Evolutionary conservation across 2,888 invertebrate genomes (phyloP), one percentile per base, ranked within the genome.

Genomic region (Cataglyphis cursor): DNA sequence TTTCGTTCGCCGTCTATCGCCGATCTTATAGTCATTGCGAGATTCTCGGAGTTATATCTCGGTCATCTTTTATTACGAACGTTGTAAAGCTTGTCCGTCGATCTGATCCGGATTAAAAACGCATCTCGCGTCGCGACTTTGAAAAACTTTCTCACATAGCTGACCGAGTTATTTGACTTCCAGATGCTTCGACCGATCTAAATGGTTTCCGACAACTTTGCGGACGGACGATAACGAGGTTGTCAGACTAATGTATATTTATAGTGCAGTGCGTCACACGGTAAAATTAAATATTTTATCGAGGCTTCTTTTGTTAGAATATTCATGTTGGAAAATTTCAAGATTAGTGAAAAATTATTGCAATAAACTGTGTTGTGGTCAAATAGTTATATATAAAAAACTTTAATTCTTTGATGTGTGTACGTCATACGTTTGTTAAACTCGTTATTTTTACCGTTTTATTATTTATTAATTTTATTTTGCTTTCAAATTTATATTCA

Each of bases 111-210:
- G 5, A 24, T 72, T 35, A 12, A 59, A 80, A 70, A 68, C 57
- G 59, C 59, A 72, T 38, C 38, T 66, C 51, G 6, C 35, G 12
- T 31, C 35, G 24, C 31, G 66, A 65, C 31, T 75, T 75, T 24
- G 76, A 24, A 66, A 9, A 66, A 76, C 51, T 66, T 57, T 70
- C 21, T 24, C 54, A 35, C n/a, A 24, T 15, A 10, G 12, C 31
- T 78, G 78, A 59, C 31, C 78, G 78, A 80, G 38, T 72, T 78
- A 68, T 70, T 65, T 54, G 51, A 66, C 66, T 74, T 74, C 18
- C 35, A 28, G 76, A 68, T 76, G 28, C 66, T n/a, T 66, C 24
- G 48, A 51, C 18, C 48, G 76, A 76, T 54, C 15, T 76, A 66
- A 66, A 76, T 38, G 76, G 24, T n/a, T 54, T 35, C 51, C 51